Base-by-base conservation (phyloP, 2,797 vertebrate genomes). In the Podarcis siculus region DNA sequence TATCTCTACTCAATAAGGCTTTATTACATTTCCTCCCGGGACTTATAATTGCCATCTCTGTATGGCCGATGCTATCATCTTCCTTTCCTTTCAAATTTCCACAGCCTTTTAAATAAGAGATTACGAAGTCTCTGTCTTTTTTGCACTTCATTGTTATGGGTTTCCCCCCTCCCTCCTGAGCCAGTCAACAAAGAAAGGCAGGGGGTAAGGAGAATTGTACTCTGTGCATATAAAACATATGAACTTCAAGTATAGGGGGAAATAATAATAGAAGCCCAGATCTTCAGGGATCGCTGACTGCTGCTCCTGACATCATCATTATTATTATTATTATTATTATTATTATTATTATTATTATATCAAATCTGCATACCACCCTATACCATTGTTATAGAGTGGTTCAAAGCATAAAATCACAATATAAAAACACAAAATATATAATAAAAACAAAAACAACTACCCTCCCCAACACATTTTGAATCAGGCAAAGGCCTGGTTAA, bases 11-110 rank as follows among this genome's bases (percentile, higher is more conserved):
- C 93, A 85, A 87, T 84, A 92, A 96, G 94, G 80, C 93, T 95
- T 95, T 77, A 93, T 86, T 95, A 90, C 94, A 91, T 90, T 96
- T 96, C 95, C 97, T 95, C 96, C 79, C 82, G 94, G 91, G 91
- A 93, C 93, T 92, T 92, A 86, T 95, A 93, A 95, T 94, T 95
- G 95, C 96, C 39, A 2, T 86, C 92, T 94, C 91, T 21, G 93
- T 88, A 92, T 42, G 42, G 94, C 85, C 73, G 87, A 95, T 83
- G 89, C 86, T 75, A 93, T 92, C 88, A 32, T 90, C 92, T 95
- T 96, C 96, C 95, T 95, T 89, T 95, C 89, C 95, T 95, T 96
- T 93, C 93, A 93, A 96, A 96, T 95, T 91, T 95, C 95, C 95
- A 95, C 2, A 13, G 83, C 58, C 84, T 93, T 92, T 93, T 67